These are phyloP conservation scores for Plagiodera versicolora DNA, from an alignment of 2,888 invertebrate species.

Conservation along the genomic window DNA sequence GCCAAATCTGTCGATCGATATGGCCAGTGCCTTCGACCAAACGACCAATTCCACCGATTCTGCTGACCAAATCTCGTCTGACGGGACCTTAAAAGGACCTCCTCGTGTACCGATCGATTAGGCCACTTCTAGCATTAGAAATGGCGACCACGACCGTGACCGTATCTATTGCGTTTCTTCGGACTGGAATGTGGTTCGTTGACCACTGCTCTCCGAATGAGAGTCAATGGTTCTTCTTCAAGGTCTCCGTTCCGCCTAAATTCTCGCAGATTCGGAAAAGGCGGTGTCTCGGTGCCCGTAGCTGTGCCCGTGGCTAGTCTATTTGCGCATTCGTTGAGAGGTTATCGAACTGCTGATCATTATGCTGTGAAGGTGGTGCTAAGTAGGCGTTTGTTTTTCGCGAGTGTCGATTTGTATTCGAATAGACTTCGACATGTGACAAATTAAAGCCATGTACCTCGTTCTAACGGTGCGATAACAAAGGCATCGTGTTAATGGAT, in stretches of 20 bases:
- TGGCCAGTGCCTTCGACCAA: neutral
- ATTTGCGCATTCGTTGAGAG: neutral
- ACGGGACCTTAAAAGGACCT: neutral
- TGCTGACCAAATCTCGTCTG: neutral
- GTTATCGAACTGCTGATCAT: neutral
- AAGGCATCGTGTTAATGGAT: too few species aligned
- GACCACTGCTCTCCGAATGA: constrained; percentile 29
- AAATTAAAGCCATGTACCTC: too few species aligned
- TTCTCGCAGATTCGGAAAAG: constrained; percentile 29
- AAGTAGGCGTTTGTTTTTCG: neutral
- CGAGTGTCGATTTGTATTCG: neutral
- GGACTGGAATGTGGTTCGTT: constrained; percentile 24
- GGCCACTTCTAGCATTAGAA: constrained; percentile 20
- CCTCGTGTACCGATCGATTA: neutral
- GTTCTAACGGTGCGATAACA: too few species aligned
- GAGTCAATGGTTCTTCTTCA: constrained; percentile 28
- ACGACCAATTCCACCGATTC: neutral
- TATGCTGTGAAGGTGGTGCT: neutral
- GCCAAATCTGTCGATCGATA: neutral
- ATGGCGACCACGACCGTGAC: constrained; percentile 27
- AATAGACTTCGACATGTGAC: neutral
- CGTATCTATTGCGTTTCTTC: constrained; percentile 25
- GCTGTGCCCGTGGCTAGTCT: too few species aligned
- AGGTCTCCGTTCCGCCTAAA: constrained; percentile 29
- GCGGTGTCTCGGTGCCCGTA: constrained; percentile 17